Conservation (phyloP, 1,140 invertebrate genomes). For the Onthophagus taurus region DNA sequence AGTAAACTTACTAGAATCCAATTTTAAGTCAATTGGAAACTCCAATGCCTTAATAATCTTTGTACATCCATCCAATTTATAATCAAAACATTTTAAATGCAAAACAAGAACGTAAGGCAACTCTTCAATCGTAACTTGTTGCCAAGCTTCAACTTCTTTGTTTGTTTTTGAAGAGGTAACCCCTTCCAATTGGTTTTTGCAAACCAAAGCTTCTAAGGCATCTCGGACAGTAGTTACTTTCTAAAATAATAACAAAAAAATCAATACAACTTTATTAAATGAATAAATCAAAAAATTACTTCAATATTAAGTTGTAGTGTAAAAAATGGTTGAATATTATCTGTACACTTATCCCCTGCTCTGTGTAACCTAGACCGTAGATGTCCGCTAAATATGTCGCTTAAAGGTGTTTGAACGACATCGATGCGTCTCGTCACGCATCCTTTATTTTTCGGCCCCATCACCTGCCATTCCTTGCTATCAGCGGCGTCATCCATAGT, state of each 20-base stretch:
- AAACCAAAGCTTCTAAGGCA: conserved; percentile 75
- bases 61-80: conserved; percentile 71
- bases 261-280: background rate
- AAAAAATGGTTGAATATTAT: conserved; percentile 87
- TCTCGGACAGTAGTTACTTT: conserved; percentile 72
- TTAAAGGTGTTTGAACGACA: conserved; percentile 77
- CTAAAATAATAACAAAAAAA: conserved; percentile 42
- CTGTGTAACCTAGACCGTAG: conserved; percentile 74
- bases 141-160: conserved; percentile 73
- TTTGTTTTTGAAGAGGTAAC: conserved; percentile 73
- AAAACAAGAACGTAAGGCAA: conserved; percentile 78
- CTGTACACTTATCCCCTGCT: conserved; percentile 62
- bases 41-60: conserved; percentile 86
- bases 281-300: conserved; percentile 41
- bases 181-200: conserved; percentile 75
- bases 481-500: conserved; percentile 42
- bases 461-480: conserved; percentile 67
- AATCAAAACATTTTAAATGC: conserved; percentile 83
- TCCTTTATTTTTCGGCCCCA: conserved; percentile 63
- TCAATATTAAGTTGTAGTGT: conserved; percentile 90
- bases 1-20: conserved; percentile 69
- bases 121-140: conserved; percentile 78
- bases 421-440: conserved; percentile 72
- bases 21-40: conserved; percentile 80
- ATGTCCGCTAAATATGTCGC: conserved; percentile 86